Base-by-base conservation (phyloP, 2,113 vertebrate species). In the Catharus minimus region DNA sequence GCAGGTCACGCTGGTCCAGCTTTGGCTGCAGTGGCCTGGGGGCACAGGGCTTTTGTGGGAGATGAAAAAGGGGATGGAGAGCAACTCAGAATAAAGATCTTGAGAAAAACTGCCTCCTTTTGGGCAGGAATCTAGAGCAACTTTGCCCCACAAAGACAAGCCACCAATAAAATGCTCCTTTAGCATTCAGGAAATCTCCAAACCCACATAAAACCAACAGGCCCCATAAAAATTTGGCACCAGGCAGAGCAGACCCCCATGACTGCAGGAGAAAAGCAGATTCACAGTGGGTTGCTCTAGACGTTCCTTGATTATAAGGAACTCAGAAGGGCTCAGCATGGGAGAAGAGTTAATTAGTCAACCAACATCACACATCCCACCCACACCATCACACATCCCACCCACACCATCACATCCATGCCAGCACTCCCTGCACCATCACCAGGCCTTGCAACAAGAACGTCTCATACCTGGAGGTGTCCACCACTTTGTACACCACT, bases 401-500 rank as follows among this genome's bases (percentile, higher is more conserved):
- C 9, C 32, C 56, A 60, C 27, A 10, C 19, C 71, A 22, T 13
- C 52, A 32, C 52, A 26, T 19, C 26, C 49, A 46, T 0, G 0
- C 52, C 52, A 36, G 38, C n/a, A 66, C 36, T 46, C 32, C 15
- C 22, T 21, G 33, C 53, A 78, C 32, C 52, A 67, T 9, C 5
- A n/a, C 50, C 3, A 38, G 50, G 57, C 23, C 78, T 62, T 62
- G 62, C 52, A 78, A 66, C 22, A 58, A 18, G 62, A 66, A 27
- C 20, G n/a, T 80, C 61, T 81, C 96, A 95, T 97, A 99, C 99
- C 99, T 98, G 61, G 99, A 99, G 1, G 99, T 98, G 90, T 99
- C 99, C 33, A 98, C 97, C 47, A 99, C 96, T 96, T 99, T 99
- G 96, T 99, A 99, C 86, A 99, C 89, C 7, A 99, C 98, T 58